Conservation (phyloP, 2,797 vertebrate species). For the Emys orbicularis region DNA sequence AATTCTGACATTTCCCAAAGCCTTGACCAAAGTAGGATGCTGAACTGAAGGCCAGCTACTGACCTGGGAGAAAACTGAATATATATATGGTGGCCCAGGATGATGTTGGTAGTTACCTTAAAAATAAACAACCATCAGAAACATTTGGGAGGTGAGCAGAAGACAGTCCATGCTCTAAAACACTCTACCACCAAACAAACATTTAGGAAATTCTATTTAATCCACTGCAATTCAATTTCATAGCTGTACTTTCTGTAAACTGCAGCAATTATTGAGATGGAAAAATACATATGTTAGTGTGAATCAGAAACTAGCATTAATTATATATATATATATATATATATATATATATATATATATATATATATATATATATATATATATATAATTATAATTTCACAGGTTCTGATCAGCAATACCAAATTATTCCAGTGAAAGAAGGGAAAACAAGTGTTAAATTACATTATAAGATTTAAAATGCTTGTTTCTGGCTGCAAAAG, state of each 20-base stretch:
- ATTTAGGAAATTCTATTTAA: accelerated
- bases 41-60: too few species aligned
- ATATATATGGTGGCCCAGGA: accelerated
- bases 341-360: too few species aligned
- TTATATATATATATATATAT: not conserved
- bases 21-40: too few species aligned
- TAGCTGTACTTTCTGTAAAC: not conserved
- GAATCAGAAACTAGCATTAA: too few species aligned
- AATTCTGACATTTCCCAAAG: too few species aligned
- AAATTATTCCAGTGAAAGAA: not conserved
- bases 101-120: not conserved
- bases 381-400: not conserved
- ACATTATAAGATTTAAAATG: not conserved
- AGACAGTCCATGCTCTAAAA: not conserved
- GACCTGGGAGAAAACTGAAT: not conserved
- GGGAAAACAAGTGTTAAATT: not conserved
- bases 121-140: not conserved
- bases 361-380: not conserved
- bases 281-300: not conserved
- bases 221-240: not conserved
- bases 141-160: not conserved
- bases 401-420: not conserved
- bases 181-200: not conserved
- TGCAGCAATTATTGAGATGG: not conserved
- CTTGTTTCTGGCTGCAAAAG: not conserved